phyloP scores from a whole-genome alignment of 2,113 vertebrate genomes.

The Bufo gargarizans region DNA sequence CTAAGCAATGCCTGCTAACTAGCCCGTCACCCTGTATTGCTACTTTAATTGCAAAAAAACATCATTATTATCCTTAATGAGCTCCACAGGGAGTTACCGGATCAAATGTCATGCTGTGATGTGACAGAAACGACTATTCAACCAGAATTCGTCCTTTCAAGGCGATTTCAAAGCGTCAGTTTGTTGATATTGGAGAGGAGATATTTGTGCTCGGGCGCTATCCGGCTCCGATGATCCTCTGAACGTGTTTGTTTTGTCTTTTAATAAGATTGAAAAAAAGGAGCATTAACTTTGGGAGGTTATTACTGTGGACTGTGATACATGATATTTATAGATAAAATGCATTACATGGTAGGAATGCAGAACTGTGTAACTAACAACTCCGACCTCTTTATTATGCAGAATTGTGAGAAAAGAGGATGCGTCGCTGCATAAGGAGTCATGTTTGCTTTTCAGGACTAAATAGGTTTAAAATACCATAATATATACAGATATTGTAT shows the following conservation, averaged over 20 bases:
- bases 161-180: background rate
- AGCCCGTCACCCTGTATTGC: background rate
- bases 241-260: conserved; percentile 17
- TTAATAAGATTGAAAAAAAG: background rate
- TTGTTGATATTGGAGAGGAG: background rate
- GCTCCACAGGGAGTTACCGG: background rate
- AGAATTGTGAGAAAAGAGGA: background rate
- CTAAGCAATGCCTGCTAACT: background rate
- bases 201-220: background rate
- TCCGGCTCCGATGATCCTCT: conserved; percentile 10
- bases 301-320: conserved; percentile 12
- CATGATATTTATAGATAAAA: background rate
- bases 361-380: background rate
- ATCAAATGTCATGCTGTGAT: conserved; percentile 9
- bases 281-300: background rate
- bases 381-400: background rate
- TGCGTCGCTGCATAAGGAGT: background rate
- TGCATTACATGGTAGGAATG: background rate
- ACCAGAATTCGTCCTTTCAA: background rate
- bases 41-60: background rate
- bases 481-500: too few relatives aligned
- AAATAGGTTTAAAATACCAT: background rate
- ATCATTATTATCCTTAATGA: conserved; percentile 27
- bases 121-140: background rate
- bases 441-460: background rate